These are phyloP conservation scores for Epistrophella euchroma DNA, from an alignment of 2,888 invertebrate species.

Conservation along the genomic window DNA sequence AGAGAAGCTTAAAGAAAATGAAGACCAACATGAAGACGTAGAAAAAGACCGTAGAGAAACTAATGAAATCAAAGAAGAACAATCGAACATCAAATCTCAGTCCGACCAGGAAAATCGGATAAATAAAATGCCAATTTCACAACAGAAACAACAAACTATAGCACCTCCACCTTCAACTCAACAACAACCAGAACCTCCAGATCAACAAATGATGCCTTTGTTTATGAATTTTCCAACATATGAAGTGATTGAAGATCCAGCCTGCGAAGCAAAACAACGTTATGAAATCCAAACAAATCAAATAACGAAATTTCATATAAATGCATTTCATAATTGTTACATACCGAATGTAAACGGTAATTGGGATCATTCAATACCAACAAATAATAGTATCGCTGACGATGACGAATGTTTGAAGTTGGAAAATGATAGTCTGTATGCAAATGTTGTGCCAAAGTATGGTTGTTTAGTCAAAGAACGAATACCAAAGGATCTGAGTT, in stretches of 20 bases:
- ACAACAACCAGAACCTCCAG: slow-evolving; percentile 22
- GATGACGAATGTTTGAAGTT: slow-evolving; percentile 6
- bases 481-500: slow-evolving; percentile 81
- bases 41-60: not conserved
- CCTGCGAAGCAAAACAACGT: slow-evolving; percentile 81
- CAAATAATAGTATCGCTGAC: not conserved
- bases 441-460: slow-evolving; percentile 82
- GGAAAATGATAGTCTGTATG: slow-evolving; percentile 75
- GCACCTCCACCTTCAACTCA: not conserved
- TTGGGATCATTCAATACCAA: slow-evolving; percentile 81
- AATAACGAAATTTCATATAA: slow-evolving; percentile 84
- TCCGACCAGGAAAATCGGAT: slow-evolving; percentile 3
- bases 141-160: slow-evolving; percentile 6
- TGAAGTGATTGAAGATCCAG: slow-evolving; percentile 79
- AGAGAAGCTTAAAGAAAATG: not conserved
- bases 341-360: slow-evolving; percentile 87
- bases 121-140: not conserved
- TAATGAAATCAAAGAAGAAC: not conserved
- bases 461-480: slow-evolving; percentile 80
- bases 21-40: not conserved
- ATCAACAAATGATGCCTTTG: slow-evolving; percentile 36
- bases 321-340: slow-evolving; percentile 85
- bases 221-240: slow-evolving; percentile 75
- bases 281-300: slow-evolving; percentile 81
- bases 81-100: not conserved